Conservation (phyloP, 1,140 invertebrate genomes). For the Aphis gossypii region DNA sequence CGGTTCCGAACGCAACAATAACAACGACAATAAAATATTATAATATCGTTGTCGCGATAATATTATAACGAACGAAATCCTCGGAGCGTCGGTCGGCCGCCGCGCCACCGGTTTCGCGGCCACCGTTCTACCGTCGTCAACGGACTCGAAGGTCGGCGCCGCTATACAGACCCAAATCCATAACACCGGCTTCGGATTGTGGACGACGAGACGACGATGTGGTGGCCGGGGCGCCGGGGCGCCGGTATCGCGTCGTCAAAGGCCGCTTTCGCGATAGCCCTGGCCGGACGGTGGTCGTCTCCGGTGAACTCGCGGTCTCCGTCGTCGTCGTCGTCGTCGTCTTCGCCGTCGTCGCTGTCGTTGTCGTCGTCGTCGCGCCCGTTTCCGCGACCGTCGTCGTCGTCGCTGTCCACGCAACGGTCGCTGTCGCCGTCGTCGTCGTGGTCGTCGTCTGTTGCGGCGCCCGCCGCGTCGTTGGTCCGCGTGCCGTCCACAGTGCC, state of each 20-base stretch:
- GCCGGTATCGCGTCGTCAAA: background rate
- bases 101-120: background rate
- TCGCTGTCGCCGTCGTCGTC: background rate
- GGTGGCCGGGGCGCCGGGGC: slow-evolving; percentile 15
- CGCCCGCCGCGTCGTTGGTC: background rate
- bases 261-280: background rate
- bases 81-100: background rate
- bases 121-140: background rate
- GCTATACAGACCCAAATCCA: background rate
- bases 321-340: no score
- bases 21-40: background rate
- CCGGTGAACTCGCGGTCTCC: background rate
- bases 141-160: background rate
- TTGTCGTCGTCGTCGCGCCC: background rate
- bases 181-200: background rate
- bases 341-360: background rate
- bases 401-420: background rate
- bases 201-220: slow-evolving; percentile 1
- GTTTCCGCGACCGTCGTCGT: background rate
- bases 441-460: slow-evolving; percentile 27
- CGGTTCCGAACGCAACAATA: no score
- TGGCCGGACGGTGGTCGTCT: background rate
- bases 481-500: background rate
- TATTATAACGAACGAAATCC: background rate
- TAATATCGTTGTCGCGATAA: no score